Evolutionary conservation across 2,888 invertebrate genomes (phyloP), one percentile per base, ranked within the genome.

Genomic region (Ophion ellenae): DNA sequence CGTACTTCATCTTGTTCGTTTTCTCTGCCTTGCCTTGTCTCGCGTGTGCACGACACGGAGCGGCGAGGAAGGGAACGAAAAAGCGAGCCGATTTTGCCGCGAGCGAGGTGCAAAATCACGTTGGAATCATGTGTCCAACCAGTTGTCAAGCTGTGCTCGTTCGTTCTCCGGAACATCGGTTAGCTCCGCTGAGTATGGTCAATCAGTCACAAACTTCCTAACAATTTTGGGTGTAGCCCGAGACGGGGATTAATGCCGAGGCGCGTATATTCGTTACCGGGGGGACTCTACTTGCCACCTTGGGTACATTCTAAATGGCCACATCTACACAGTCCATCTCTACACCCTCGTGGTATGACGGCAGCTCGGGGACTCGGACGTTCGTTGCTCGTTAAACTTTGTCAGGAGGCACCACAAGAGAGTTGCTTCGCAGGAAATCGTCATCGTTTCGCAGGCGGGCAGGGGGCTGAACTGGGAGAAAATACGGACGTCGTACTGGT

Each of bases 341-440:
- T 59, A 17, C 64, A 45, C 69, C 75, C 53, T 53, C 17, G 53
- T 53, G 40, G 24, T 67, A 75, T 70, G 70, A 80, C 69, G 32
- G 80, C 64, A 84, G 84, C 80, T 80, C 63, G 64, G 75, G n/a
- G 75, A 80, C 69, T 83, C 83, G 79, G 83, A 75, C 74, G 80
- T 76, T 84, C 63, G 69, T 36, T 45, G 70, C 80, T 75, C 75
- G 84, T 84, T 84, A 75, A 80, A 84, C 84, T 80, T 84, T 71
- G 45, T 24, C 53, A 59, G 67, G 70, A 59, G 36, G 6, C n/a
- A 61, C 75, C 75, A 59, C 70, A 47, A 57, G 78, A 77, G 77
- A 64, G 79, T 79, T 84, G 57, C 74, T 79, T 80, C 78, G 36
- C 53, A 17, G 14, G 20, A 76, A 80, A 80, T 80, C 63, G 20